Conservation (phyloP, 1,140 invertebrate species). For the Mamestra configurata region DNA sequence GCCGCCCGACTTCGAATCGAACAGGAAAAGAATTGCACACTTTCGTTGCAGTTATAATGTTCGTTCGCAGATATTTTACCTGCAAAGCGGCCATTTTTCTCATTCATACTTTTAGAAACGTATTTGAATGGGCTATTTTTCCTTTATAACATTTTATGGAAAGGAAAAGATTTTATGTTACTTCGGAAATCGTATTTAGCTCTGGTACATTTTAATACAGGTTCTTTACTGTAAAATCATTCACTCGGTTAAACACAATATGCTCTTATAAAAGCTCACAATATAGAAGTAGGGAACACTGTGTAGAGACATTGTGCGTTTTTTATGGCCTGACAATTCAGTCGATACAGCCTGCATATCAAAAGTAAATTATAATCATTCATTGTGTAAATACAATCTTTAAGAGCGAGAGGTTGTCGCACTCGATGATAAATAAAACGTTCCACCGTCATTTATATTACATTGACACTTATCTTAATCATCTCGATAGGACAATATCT, state of each 20-base stretch:
- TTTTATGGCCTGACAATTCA: background rate
- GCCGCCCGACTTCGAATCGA: constrained; percentile 36
- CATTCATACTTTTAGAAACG: constrained; percentile 41
- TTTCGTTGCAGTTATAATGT: constrained; percentile 52
- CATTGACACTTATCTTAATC: constrained; percentile 52
- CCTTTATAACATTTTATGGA: constrained; percentile 4
- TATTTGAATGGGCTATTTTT: constrained; percentile 32
- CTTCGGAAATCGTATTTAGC: background rate
- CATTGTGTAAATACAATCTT: constrained; percentile 32
- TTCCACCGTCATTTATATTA: constrained; percentile 38
- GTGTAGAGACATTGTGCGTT: background rate
- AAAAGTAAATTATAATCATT: constrained; percentile 26
- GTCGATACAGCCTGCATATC: constrained; percentile 10
- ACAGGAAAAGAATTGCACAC: constrained; percentile 61
- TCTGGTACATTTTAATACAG: background rate
- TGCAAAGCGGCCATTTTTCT: constrained; percentile 22
- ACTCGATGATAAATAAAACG: constrained; percentile 48
- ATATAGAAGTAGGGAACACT: background rate
- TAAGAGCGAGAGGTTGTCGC: constrained; percentile 45
- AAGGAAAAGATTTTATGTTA: constrained; percentile 20
- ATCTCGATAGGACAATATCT: constrained; percentile 56
- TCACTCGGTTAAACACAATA: background rate
- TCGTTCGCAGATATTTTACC: constrained; percentile 26
- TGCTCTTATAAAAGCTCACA: background rate
- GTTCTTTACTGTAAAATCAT: background rate